Base-by-base conservation (phyloP, 2,888 invertebrate genomes). In the Plagiodera versicolora region DNA sequence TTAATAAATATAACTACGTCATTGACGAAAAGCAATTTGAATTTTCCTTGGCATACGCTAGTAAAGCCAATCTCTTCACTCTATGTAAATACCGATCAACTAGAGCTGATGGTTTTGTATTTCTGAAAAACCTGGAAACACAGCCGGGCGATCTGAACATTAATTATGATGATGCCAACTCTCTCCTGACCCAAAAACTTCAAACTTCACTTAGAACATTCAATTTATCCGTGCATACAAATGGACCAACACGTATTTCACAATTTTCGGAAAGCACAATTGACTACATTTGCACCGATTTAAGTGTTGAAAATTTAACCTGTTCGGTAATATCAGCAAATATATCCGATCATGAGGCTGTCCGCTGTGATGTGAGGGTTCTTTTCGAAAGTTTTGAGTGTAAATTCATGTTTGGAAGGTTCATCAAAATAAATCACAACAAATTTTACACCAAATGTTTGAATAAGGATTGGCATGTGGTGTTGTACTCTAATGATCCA, bases 241-340 rank as follows among this genome's bases (percentile, higher is more conserved):
- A 45, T 45, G 45, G 45, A 16, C 16, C 45, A 45, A 45, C 45
- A 14, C 18, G 45, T 2, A 17, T 45, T n/a, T 45, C 45, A 45
- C 45, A 45, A 45, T n/a, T 45, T n/a, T 9, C 45, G 45, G 45
- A 45, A n/a, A 16, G 45, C 45, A 45, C 2, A 49, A 49, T 49
- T n/a, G 49, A 49, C 14, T 49, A 49, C 45, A 45, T 45, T 2
- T n/a, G 45, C 45, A 17, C 45, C 45, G 16, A 45, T 4, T 45
- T 45, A 16, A 45, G 18, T 45, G 45, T 16, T 16, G 45, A 45
- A 18, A 45, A 45, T 45, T 14, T 45, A 45, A 45, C 45, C 16
- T 45, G 16, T 16, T 5, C 17, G 14, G 45, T 45, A 16, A 45
- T 45, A 14, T 45, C 45, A 45, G 45, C 45, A 45, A 39, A 39